A percentile compares a stretch with the other conserved stretches of the same genome.
phyloP scores from a whole-genome alignment of 2,888 invertebrate species.

The Drosophila melanosoma region DNA sequence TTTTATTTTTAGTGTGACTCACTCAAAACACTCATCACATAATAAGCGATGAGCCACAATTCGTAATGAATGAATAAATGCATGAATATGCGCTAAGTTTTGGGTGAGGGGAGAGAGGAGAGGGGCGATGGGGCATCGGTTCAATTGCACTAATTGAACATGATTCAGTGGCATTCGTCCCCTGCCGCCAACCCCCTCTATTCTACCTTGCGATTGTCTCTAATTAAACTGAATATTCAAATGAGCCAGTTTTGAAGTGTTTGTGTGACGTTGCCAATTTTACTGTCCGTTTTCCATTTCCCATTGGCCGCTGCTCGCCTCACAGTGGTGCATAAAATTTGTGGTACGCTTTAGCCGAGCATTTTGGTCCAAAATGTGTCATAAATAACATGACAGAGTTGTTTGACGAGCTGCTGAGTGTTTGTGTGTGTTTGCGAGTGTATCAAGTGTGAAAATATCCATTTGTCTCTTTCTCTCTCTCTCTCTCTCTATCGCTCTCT shows the following conservation, averaged over 20 bases:
- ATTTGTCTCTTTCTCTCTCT: not conserved
- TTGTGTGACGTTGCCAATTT: conserved; percentile 30
- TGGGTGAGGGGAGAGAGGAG: not conserved
- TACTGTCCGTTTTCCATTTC: conserved; percentile 6
- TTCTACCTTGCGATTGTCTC: conserved; percentile 32
- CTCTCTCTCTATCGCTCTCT: not conserved
- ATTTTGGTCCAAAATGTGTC: conserved; percentile 51
- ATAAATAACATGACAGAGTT: conserved; percentile 43
- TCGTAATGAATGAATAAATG: conserved; percentile 19
- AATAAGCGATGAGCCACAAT: not conserved
- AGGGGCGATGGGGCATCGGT: conserved; percentile 9
- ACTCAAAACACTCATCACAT: conserved; percentile 30
- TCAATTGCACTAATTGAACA: conserved; percentile 76
- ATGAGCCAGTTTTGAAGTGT: conserved; percentile 44
- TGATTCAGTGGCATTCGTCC: conserved; percentile 55
- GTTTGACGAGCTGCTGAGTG: conserved; percentile 1
- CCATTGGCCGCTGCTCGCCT: conserved; percentile 1
- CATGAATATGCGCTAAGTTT: conserved; percentile 29
- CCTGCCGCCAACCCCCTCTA: not conserved
- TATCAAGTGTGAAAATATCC: conserved; percentile 43
- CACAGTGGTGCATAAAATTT: conserved; percentile 48
- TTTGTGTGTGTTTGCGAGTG: conserved; percentile 24
- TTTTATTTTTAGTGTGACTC: conserved; percentile 25
- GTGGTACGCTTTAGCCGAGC: conserved; percentile 51
- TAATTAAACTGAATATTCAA: conserved; percentile 72